Evolutionary conservation across 2,888 invertebrate species (phyloP).

Genomic region (Nezara viridula): DNA sequence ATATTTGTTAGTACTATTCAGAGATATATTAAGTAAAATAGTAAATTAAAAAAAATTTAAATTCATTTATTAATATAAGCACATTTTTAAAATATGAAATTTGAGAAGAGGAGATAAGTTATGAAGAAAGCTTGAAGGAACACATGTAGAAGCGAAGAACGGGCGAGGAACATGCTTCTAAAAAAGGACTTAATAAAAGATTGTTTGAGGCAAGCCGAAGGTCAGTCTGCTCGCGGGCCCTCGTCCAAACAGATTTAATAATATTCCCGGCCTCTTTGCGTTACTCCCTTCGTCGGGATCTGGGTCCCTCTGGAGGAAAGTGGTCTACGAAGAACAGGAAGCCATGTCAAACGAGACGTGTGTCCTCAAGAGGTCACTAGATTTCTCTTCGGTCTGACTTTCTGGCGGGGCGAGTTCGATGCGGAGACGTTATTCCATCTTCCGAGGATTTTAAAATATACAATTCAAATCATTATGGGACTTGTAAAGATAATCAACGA

Average conservation of each 20-base stretch:
- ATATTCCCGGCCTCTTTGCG: background rate
- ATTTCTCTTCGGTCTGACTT: background rate
- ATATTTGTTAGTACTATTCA: no score
- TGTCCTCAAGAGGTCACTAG: background rate
- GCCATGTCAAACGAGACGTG: background rate
- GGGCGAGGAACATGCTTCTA: constrained; percentile 51
- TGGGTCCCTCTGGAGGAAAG: background rate
- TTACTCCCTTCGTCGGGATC: background rate
- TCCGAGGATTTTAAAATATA: background rate
- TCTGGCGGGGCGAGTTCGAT: background rate
- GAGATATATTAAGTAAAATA: no score
- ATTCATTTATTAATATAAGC: background rate
- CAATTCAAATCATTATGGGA: no score
- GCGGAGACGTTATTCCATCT: background rate
- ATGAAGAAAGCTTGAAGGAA: background rate
- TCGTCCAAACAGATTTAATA: background rate
- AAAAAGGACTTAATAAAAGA: constrained; percentile 64
- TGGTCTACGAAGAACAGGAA: background rate
- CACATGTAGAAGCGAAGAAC: background rate
- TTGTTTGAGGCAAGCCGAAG: constrained; percentile 55
- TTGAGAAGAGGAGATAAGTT: constrained; percentile 17
- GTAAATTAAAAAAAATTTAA: no score
- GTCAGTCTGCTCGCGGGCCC: constrained; percentile 61
- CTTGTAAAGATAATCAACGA: no score
- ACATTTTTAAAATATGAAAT: background rate